Evolutionary conservation across 37 sponge, comb jelly and placozoan genomes (phyloP).

Genomic region (Chondrilla cf. caribensis): DNA sequence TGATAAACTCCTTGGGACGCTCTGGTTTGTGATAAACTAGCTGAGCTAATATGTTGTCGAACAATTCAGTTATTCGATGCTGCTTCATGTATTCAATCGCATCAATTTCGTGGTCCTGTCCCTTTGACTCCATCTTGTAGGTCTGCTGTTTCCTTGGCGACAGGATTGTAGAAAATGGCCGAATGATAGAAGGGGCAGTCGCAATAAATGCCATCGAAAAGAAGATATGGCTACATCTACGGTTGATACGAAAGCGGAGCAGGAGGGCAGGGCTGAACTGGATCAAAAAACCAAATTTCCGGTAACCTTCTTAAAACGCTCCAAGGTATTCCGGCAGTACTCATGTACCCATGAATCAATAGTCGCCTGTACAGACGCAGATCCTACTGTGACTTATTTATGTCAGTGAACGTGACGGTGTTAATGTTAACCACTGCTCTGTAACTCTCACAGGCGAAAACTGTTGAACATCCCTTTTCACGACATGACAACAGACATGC

Average conservation of each 20-base stretch:
- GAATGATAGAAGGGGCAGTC: neutral
- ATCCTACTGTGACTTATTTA: no score
- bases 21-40: conserved; percentile 81
- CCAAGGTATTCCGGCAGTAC: no score
- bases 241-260: no score
- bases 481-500: conserved; percentile 77
- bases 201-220: no score
- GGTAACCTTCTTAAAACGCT: no score
- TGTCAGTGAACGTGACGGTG: no score
- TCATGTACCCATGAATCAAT: no score
- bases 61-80: conserved; percentile 75
- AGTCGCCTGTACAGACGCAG: no score
- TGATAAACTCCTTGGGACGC: conserved; percentile 72
- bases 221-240: no score
- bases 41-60: conserved; percentile 83
- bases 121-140: conserved; percentile 22
- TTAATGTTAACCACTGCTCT: no score
- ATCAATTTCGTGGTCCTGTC: conserved; percentile 5
- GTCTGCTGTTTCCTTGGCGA: conserved; percentile 8
- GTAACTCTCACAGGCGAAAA: conserved; percentile 16
- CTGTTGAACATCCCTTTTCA: conserved; percentile 51
- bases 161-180: neutral
- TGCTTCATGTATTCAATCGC: conserved; percentile 65
- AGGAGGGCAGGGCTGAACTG: no score
- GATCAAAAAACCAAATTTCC: no score